Evolutionary conservation across 2,888 invertebrate genomes (phyloP), one percentile per base, ranked within the genome.

Genomic region (Plagiodera versicolora): DNA sequence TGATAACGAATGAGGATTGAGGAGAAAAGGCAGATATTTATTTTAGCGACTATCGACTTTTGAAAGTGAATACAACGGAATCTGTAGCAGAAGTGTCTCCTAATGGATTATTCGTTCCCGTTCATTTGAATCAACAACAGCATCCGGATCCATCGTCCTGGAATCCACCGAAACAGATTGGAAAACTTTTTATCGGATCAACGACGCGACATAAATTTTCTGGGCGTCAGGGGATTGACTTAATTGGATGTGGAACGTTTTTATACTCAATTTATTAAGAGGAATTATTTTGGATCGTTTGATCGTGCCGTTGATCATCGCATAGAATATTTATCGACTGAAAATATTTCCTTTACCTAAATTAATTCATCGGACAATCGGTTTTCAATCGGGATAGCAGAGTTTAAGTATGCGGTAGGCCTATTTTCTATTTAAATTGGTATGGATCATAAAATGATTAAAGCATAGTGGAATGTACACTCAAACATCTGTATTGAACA

Each of bases 111-210:
- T 39, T 39, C 39, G 11, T 39, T 39, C 39, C 39, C 39, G 14
- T 14, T 39, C 39, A 39, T 39, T 39, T 39, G 39, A 39, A 39
- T 39, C 39, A 39, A 39, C 39, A 39, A 39, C 39, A 39, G 39
- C 39, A 39, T 39, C 39, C 39, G 39, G 39, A 39, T 39, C 14
- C 14, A 39, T 2, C 14, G 39, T 39, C 14, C 39, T 14, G 14
- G 39, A 39, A 14, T 39, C 11, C 39, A 39, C 39, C 14, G 10
- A 14, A 39, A 39, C 39, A 39, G 39, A 39, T 39, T 39, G 39
- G 14, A 39, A 39, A 39, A 39, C 39, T 39, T 39, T 39, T 39
- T 39, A 39, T 39, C 39, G 39, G 39, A 39, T 39, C 39, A 39
- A 39, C 39, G 39, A 10, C 39, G 39, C 39, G 14, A 39, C 11